Conservation (phyloP, 2,888 invertebrate species). For the Trichogramma evanescens region DNA sequence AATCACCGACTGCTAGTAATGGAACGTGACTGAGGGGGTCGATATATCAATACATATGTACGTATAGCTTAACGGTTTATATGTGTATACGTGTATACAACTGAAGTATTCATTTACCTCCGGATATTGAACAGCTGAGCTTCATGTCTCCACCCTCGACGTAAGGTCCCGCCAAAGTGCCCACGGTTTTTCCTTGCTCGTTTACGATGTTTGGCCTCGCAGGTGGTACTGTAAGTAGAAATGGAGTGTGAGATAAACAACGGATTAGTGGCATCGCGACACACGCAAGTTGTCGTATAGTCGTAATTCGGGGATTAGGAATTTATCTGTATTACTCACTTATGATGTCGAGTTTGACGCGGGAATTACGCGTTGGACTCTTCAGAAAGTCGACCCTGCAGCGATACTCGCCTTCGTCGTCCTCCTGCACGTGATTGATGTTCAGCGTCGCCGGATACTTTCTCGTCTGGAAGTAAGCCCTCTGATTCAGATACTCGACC, state of each 20-base stretch:
- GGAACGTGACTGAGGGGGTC: constrained; percentile 7
- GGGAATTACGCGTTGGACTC: constrained; percentile 70
- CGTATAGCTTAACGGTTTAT: constrained; percentile 2
- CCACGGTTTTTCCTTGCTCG: constrained; percentile 59
- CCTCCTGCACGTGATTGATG: constrained; percentile 57
- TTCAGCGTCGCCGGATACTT: constrained; percentile 64
- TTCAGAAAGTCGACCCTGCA: constrained; percentile 76
- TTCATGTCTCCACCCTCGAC: constrained; percentile 64
- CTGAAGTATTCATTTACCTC: constrained; percentile 55
- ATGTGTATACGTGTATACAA: neutral
- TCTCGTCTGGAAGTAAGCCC: constrained; percentile 64
- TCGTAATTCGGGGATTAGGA: neutral
- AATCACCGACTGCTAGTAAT: neutral
- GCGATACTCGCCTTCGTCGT: constrained; percentile 70
- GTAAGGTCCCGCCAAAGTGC: constrained; percentile 64
- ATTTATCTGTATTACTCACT: constrained; percentile 52
- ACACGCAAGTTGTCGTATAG: too few relatives aligned
- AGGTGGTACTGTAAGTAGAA: constrained; percentile 62
- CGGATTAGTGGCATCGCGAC: too few relatives aligned
- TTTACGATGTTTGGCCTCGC: constrained; percentile 67
- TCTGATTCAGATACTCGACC: constrained; percentile 59
- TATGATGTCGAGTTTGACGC: constrained; percentile 66
- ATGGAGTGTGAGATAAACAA: constrained; percentile 13
- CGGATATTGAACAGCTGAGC: constrained; percentile 68
- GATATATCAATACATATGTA: too few relatives aligned